Percentiles rank a stretch among this genome's conserved stretches.
These are phyloP conservation scores for Melanerpes aurifrons DNA, from an alignment of 2,113 vertebrate species.

Conservation along the genomic window DNA sequence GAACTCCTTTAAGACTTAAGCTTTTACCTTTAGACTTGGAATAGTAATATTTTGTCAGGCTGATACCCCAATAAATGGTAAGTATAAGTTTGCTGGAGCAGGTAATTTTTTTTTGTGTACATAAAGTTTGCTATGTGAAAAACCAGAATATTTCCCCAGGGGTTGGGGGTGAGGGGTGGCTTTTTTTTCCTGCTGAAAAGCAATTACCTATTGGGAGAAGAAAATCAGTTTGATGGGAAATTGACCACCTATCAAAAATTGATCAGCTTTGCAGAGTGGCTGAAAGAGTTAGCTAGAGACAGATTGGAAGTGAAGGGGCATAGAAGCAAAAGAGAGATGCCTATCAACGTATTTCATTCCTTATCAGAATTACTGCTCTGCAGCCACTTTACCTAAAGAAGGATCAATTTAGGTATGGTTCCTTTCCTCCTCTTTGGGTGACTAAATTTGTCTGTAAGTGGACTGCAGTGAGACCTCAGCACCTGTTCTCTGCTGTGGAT, in stretches of 20 bases:
- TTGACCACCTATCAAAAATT: slow-evolving; percentile 33
- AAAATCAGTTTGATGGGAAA: background rate
- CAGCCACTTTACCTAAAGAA: slow-evolving; percentile 4
- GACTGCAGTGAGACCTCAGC: background rate
- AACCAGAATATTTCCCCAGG: background rate
- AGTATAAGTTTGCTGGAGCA: background rate
- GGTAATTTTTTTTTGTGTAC: background rate
- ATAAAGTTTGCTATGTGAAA: background rate
- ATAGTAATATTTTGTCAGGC: background rate
- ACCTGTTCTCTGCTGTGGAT: background rate
- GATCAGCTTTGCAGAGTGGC: slow-evolving; percentile 2
- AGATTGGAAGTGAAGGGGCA: background rate
- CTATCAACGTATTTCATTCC: slow-evolving; percentile 2
- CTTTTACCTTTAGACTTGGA: background rate
- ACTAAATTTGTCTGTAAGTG: background rate
- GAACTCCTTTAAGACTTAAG: background rate
- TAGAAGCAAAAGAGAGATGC: background rate
- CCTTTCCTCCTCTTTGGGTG: background rate
- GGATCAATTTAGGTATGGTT: background rate
- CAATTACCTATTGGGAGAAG: background rate
- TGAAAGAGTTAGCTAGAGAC: background rate
- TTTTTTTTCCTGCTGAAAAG: background rate
- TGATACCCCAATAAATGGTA: background rate
- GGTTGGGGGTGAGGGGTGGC: no score
- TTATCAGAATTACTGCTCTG: background rate